Conservation (phyloP, 2,888 invertebrate species). For the Ennomos fuscantarius region DNA sequence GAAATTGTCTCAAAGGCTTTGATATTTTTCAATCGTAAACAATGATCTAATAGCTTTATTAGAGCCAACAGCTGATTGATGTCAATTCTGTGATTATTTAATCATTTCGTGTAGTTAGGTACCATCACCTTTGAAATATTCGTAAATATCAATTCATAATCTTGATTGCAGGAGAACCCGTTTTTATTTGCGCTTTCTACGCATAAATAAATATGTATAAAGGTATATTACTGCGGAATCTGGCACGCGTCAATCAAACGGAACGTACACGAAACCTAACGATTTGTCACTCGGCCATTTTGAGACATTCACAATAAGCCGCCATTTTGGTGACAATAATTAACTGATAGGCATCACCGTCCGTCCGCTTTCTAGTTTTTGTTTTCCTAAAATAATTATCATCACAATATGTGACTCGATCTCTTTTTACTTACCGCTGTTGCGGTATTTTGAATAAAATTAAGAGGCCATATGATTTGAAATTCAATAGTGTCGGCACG, state of each 20-base stretch:
- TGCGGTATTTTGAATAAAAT: slow-evolving; percentile 83
- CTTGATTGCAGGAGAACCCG: slow-evolving; percentile 74
- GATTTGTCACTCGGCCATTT: slow-evolving; percentile 83
- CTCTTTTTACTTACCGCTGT: slow-evolving; percentile 81
- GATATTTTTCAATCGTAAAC: slow-evolving; percentile 81
- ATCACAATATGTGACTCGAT: slow-evolving; percentile 81
- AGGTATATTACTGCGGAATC: slow-evolving; percentile 75
- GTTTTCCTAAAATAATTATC: slow-evolving; percentile 84
- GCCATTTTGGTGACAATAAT: slow-evolving; percentile 84
- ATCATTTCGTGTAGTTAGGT: slow-evolving; percentile 55
- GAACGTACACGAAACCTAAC: slow-evolving; percentile 73
- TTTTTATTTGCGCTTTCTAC: slow-evolving; percentile 83
- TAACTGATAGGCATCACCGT: slow-evolving; percentile 81
- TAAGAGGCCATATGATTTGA: slow-evolving; percentile 69
- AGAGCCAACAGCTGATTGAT: slow-evolving; percentile 21
- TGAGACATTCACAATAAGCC: slow-evolving; percentile 75
- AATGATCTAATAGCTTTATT: slow-evolving; percentile 58
- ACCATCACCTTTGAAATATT: slow-evolving; percentile 45
- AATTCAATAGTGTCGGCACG: slow-evolving; percentile 64
- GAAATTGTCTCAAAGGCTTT: slow-evolving; percentile 83
- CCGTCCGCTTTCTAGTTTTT: slow-evolving; percentile 82
- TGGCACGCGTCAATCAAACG: slow-evolving; percentile 84
- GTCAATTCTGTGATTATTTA: slow-evolving; percentile 26
- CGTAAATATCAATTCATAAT: slow-evolving; percentile 73
- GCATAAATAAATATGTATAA: slow-evolving; percentile 80